Percentiles rank a stretch among this genome's conserved stretches.
phyloP scores from a whole-genome alignment of 1,140 invertebrate species.

The Chlorops oryzae region DNA sequence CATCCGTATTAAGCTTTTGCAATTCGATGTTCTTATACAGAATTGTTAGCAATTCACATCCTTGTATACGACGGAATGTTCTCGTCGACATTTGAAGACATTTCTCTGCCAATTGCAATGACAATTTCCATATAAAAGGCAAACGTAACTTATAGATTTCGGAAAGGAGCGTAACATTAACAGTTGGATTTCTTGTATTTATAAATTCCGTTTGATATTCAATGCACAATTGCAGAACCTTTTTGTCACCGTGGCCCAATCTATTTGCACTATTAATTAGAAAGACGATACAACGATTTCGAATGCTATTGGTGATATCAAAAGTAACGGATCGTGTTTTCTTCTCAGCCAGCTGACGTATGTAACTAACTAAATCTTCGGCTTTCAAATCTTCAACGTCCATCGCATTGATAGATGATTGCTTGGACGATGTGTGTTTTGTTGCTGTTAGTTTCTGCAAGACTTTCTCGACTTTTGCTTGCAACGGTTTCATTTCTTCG shows the following conservation, averaged over 20 bases:
- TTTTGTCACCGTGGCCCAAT: constrained; percentile 7
- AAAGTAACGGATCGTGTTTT: constrained; percentile 12
- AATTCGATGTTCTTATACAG: constrained; percentile 51
- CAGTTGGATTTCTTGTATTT: constrained; percentile 17
- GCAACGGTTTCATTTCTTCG: constrained; percentile 60
- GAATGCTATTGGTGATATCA: constrained; percentile 18
- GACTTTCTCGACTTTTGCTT: constrained; percentile 55
- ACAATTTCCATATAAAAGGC: constrained; percentile 15
- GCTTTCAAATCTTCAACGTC: constrained; percentile 50
- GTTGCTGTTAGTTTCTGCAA: constrained; percentile 57
- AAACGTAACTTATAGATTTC: constrained; percentile 20
- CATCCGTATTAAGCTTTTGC: constrained; percentile 9
- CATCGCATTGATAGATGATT: constrained; percentile 54
- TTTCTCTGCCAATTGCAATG: constrained; percentile 5
- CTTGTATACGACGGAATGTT: constrained; percentile 53
- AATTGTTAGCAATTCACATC: constrained; percentile 50
- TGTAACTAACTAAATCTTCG: constrained; percentile 53
- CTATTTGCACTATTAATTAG: constrained; percentile 12
- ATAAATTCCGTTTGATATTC: constrained; percentile 19
- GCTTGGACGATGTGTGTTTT: no score
- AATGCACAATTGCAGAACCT: constrained; percentile 11
- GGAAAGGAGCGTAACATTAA: constrained; percentile 15
- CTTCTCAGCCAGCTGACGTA: constrained; percentile 29
- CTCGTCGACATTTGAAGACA: constrained; percentile 49
- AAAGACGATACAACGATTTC: constrained; percentile 17